phyloP scores from a whole-genome alignment of 2,888 invertebrate genomes.

The Margaritifera margaritifera region DNA sequence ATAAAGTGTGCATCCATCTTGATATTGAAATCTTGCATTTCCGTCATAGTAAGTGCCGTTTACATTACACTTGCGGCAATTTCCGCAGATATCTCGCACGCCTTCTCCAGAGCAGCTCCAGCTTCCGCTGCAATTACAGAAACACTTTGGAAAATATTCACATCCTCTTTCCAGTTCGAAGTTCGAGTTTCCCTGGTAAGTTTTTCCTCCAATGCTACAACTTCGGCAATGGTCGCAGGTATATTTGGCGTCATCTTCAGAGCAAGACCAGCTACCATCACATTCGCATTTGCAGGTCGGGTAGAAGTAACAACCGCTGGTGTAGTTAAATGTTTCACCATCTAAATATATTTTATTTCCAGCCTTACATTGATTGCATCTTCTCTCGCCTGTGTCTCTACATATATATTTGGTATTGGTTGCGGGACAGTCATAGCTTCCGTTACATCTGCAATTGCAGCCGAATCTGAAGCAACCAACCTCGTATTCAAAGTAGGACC shows the following conservation, averaged over 20 bases:
- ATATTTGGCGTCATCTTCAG: slow-evolving; percentile 33
- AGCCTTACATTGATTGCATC: slow-evolving; percentile 27
- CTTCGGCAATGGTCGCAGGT: slow-evolving; percentile 39
- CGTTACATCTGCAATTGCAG: slow-evolving; percentile 45
- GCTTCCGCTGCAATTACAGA: slow-evolving; percentile 54
- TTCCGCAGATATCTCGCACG: slow-evolving; percentile 41
- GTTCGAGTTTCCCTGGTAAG: slow-evolving; percentile 38
- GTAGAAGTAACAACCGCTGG: slow-evolving; percentile 29
- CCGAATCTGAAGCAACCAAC: slow-evolving; percentile 40
- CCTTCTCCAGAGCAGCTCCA: slow-evolving; percentile 54
- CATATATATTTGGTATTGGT: slow-evolving; percentile 34
- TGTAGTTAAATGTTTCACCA: slow-evolving; percentile 31
- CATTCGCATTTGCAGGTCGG: slow-evolving; percentile 42
- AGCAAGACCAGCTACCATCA: slow-evolving; percentile 35
- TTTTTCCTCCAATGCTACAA: slow-evolving; percentile 46
- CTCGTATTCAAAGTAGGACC: slow-evolving; percentile 22
- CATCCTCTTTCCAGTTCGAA: slow-evolving; percentile 51
- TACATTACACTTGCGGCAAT: slow-evolving; percentile 36
- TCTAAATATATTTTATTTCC: background rate
- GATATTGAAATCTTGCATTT: slow-evolving; percentile 16
- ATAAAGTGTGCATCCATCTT: slow-evolving; percentile 26
- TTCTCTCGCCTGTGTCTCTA: slow-evolving; percentile 4
- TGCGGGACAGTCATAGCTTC: slow-evolving; percentile 40
- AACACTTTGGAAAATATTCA: slow-evolving; percentile 45
- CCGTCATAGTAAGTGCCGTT: slow-evolving; percentile 32